phyloP scores from a whole-genome alignment of 2,113 vertebrate species.

The Manacus vitellinus region DNA sequence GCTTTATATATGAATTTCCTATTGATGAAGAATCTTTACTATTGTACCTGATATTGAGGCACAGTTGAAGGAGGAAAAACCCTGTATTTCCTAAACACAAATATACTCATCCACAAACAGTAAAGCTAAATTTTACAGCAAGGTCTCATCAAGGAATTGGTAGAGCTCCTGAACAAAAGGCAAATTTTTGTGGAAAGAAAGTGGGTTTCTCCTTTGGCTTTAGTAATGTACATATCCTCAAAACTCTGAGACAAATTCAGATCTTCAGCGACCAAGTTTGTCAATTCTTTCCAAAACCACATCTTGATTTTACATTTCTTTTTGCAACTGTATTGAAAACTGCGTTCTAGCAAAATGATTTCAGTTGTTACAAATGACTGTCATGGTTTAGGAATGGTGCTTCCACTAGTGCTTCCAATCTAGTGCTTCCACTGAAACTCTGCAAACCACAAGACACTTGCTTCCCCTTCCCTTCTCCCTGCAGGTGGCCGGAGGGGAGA shows the following conservation, averaged over 20 bases:
- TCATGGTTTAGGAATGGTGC: background rate
- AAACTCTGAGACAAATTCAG: background rate
- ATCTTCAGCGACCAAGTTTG: background rate
- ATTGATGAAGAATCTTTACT: conserved; percentile 8
- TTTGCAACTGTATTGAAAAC: background rate
- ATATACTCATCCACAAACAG: background rate
- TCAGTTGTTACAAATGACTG: background rate
- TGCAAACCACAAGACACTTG: background rate
- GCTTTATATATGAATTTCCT: conserved; percentile 24
- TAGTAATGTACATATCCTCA: background rate
- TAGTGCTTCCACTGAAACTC: accelerated
- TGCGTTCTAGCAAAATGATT: background rate
- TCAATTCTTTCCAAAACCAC: background rate
- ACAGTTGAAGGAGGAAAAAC: background rate
- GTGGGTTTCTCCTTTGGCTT: background rate
- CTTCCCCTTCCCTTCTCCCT: accelerated
- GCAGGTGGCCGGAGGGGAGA: background rate
- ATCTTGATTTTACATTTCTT: background rate
- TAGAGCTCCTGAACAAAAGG: background rate
- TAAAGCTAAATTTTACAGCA: background rate
- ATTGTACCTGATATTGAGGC: background rate
- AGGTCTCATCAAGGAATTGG: background rate
- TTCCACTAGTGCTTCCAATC: too few species aligned
- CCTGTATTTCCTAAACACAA: background rate
- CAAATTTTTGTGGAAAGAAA: background rate